Percentiles rank a stretch among this genome's conserved stretches.
Conservation (phyloP, 2,888 invertebrate genomes). For the Linnaemya tessellans region DNA sequence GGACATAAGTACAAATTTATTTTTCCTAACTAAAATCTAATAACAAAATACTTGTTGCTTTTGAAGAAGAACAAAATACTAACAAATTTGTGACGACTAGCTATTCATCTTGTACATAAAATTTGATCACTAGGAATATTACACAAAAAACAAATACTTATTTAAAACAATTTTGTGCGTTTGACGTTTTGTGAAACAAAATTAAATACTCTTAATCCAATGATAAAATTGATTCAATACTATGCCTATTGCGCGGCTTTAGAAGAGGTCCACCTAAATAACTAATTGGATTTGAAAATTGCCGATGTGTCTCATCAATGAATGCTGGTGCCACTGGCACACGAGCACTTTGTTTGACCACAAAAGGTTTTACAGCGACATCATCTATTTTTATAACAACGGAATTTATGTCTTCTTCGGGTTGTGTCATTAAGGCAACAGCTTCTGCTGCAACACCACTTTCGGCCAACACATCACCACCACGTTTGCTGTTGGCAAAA, state of each 20-base stretch:
- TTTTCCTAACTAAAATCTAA: conserved; percentile 43
- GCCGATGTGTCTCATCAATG: conserved; percentile 84
- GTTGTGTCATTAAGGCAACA: conserved; percentile 29
- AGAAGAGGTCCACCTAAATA: conserved; percentile 88
- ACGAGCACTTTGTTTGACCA: conserved; percentile 73
- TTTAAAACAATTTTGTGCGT: background rate
- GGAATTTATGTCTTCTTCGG: conserved; percentile 31
- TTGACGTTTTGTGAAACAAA: background rate
- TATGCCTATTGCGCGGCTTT: conserved; percentile 84
- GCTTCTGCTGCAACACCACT: conserved; percentile 50
- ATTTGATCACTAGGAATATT: background rate
- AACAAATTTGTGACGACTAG: conserved; percentile 40
- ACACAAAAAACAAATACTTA: conserved; percentile 12
- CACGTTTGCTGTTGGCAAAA: conserved; percentile 7
- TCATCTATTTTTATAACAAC: conserved; percentile 73
- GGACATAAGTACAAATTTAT: conserved; percentile 19
- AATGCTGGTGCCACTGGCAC: conserved; percentile 83
- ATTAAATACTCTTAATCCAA: conserved; percentile 84
- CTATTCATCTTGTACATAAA: background rate
- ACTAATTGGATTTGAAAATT: conserved; percentile 87
- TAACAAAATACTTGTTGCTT: conserved; percentile 9
- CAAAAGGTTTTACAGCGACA: conserved; percentile 76
- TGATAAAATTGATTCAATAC: conserved; percentile 88
- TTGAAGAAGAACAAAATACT: conserved; percentile 24
- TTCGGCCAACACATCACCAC: conserved; percentile 61